Evolutionary conservation across 1,140 invertebrate species (phyloP), one percentile per base, ranked within the genome.

Genomic region (Pogonomyrmex barbatus): DNA sequence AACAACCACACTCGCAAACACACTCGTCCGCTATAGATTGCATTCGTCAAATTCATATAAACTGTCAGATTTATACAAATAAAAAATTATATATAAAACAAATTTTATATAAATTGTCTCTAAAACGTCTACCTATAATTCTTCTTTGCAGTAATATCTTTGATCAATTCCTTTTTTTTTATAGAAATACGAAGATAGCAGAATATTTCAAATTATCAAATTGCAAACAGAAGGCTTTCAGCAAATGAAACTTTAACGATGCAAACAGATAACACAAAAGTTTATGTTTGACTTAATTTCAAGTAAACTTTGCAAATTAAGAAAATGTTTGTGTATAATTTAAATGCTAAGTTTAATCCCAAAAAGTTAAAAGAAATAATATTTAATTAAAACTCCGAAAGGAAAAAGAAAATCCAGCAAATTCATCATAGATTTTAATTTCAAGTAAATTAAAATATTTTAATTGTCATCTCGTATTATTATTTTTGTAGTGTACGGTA

Each of bases 231-330:
- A 67, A 45, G 9, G 39, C n/a, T 67, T 24, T 17, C 33, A 42
- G 4, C 17, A 45, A 24, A 54, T 52, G 52, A 73, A 73, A 9
- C 14, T 54, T 4, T 10, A 71, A 14, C 14, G 9, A 52, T 6
- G 30, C 4, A 36, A 54, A 71, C 33, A 73, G 4, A n/a, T 24
- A 2, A 54, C 14, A 39, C 14, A 39, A 47, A 68, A 12, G 2
- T 73, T 54, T 17, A 54, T 73, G 33, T 9, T 73, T 73, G 70
- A 73, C 10, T 36, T 36, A 62, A 36, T 30, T 62, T 62, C 9
- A 60, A 42, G 4, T 10, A 42, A 73, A 33, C 17, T 65, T 65
- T 42, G 56, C 24, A 12, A 60, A 14, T 12, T n/a, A 56, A 75
- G 10, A 42, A 2, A 47, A 77, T 76, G 6, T 77, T 47, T 39